Conservation (phyloP, 2,797 vertebrate species). For the Philypnodon macrostomus region DNA sequence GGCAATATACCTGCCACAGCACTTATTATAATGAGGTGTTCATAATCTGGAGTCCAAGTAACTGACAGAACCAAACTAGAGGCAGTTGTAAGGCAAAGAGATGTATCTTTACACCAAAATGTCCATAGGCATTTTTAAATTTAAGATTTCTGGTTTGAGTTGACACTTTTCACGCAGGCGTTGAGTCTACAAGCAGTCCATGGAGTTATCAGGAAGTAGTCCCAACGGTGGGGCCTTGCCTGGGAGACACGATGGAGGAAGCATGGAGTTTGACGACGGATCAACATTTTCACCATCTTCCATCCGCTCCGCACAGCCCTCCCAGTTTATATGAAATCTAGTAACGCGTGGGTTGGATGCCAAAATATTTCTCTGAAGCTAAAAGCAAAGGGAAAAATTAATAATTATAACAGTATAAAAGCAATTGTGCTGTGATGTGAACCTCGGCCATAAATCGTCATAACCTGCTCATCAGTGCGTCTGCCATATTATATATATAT, state of each 20-base stretch:
- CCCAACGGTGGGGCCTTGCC: constrained; percentile 80
- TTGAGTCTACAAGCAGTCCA: constrained; percentile 86
- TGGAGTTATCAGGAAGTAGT: constrained; percentile 88
- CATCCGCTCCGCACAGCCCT: constrained; percentile 82
- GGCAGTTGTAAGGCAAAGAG: constrained; percentile 54
- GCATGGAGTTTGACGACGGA: constrained; percentile 79
- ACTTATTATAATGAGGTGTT: constrained; percentile 29
- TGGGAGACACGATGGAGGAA: constrained; percentile 79
- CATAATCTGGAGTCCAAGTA: constrained; percentile 31
- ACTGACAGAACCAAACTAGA: constrained; percentile 40
- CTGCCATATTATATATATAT: too few species aligned
- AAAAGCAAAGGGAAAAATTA: constrained; percentile 24
- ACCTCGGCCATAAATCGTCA: too few species aligned
- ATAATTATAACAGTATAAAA: too few species aligned
- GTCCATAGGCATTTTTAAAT: constrained; percentile 62
- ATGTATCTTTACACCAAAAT: constrained; percentile 54
- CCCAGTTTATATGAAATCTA: constrained; percentile 95
- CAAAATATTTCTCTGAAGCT: constrained; percentile 93
- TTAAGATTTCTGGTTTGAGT: constrained; percentile 30
- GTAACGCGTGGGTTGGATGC: constrained; percentile 91
- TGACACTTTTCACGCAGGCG: constrained; percentile 11
- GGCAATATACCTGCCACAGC: constrained; percentile 19
- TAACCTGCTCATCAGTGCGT: too few species aligned
- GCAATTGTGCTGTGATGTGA: not conserved
- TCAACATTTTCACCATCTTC: constrained; percentile 89